Evolutionary conservation across 2,797 vertebrate genomes (phyloP).

Genomic region (Anguilla megastoma): DNA sequence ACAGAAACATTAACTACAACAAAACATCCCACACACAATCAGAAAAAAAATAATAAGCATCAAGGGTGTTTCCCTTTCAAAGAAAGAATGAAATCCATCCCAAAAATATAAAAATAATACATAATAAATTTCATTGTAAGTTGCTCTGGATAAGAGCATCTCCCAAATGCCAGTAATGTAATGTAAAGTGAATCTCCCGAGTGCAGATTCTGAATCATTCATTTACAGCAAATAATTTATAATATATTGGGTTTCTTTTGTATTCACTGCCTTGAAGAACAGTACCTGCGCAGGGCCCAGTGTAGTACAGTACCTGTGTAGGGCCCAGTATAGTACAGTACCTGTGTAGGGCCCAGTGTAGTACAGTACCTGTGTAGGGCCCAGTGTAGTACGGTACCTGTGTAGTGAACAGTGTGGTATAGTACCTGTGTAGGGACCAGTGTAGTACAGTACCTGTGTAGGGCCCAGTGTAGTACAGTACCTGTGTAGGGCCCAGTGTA

Average conservation of each 20-base stretch:
- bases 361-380: too few species aligned
- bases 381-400: too few species aligned
- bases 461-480: slow-evolving; percentile 55
- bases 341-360: too few species aligned
- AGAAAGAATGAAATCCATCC: background rate
- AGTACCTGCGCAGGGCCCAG: background rate
- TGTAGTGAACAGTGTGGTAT: too few species aligned
- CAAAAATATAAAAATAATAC: background rate
- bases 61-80: background rate
- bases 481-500: slow-evolving; percentile 45
- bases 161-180: too few species aligned
- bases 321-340: too few species aligned
- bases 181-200: too few species aligned
- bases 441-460: background rate
- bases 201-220: too few species aligned
- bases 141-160: too few species aligned
- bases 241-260: background rate
- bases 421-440: too few species aligned
- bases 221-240: background rate
- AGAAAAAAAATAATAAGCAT: background rate
- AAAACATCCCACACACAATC: background rate
- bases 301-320: background rate
- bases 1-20: background rate
- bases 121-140: background rate
- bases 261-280: background rate